phyloP scores from a whole-genome alignment of 2,888 invertebrate genomes.

The Alloplasta piceator region DNA sequence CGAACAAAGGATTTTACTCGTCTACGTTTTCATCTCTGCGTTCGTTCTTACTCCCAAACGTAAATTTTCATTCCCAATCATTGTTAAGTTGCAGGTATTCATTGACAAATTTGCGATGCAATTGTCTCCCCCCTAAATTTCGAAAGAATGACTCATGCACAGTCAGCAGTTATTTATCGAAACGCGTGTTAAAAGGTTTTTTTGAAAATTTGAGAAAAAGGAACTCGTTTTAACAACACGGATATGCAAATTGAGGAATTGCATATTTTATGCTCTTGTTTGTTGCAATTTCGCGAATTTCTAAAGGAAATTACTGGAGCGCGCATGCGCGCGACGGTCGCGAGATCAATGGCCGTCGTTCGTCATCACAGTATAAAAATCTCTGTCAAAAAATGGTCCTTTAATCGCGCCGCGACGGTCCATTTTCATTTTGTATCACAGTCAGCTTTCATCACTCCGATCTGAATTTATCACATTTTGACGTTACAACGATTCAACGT shows the following conservation, averaged over 20 bases:
- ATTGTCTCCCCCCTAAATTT: background rate
- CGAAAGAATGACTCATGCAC: background rate
- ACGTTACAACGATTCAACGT: background rate
- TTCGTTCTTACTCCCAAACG: too few species aligned
- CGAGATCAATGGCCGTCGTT: constrained; percentile 61
- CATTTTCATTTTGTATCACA: background rate
- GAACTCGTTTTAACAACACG: background rate
- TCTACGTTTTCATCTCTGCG: background rate
- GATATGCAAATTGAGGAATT: background rate
- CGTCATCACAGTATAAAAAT: constrained; percentile 31
- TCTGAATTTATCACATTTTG: background rate
- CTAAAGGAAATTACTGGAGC: background rate
- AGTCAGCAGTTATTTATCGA: background rate
- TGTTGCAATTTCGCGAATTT: background rate
- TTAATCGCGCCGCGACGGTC: background rate
- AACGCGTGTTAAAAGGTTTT: background rate
- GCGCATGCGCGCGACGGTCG: background rate
- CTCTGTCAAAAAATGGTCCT: constrained; percentile 51
- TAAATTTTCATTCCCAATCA: background rate
- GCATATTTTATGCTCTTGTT: too few species aligned
- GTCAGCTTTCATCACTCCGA: background rate
- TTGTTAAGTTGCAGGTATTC: too few species aligned
- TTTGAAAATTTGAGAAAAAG: background rate
- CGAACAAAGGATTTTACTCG: background rate
- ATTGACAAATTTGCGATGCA: too few species aligned